Conservation (phyloP, 2,888 invertebrate genomes). For the Theristus sp. region DNA sequence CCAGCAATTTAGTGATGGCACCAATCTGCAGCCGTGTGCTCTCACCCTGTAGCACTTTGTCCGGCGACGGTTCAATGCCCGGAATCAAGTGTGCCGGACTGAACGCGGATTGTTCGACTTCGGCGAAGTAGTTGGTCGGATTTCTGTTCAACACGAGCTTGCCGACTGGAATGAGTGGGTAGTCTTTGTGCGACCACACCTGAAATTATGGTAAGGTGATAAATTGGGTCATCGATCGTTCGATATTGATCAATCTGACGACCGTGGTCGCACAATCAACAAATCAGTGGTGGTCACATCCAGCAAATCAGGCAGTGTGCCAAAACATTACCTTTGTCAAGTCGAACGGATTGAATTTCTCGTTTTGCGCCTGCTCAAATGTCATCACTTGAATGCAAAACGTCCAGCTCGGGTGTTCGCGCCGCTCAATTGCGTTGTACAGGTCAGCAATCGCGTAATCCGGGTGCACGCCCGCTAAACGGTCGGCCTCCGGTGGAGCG, state of each 20-base stretch:
- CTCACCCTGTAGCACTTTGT: constrained; percentile 26
- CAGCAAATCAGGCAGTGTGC: neutral
- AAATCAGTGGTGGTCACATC: neutral
- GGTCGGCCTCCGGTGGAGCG: constrained; percentile 13
- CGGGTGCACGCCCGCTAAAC: constrained; percentile 23
- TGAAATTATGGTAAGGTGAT: neutral
- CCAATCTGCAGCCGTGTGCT: too few species aligned
- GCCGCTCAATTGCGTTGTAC: constrained; percentile 31
- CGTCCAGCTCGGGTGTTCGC: constrained; percentile 35
- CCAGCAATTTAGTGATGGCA: too few species aligned
- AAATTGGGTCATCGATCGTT: neutral
- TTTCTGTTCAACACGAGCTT: constrained; percentile 24
- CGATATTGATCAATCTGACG: neutral
- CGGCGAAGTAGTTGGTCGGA: constrained; percentile 28
- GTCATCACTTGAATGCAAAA: constrained; percentile 36
- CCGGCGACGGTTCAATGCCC: constrained; percentile 28
- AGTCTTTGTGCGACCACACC: constrained; percentile 26
- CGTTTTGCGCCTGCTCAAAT: constrained; percentile 30
- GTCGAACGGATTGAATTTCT: constrained; percentile 37
- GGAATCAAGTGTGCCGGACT: constrained; percentile 26
- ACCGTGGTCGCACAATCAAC: neutral
- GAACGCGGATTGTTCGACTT: constrained; percentile 28
- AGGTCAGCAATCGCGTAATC: constrained; percentile 32
- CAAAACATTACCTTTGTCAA: constrained; percentile 29
- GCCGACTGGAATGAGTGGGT: constrained; percentile 26